Percentiles rank a stretch among this genome's conserved stretches.
Conservation (phyloP, 2,888 invertebrate species). For the Buathra laborator region DNA sequence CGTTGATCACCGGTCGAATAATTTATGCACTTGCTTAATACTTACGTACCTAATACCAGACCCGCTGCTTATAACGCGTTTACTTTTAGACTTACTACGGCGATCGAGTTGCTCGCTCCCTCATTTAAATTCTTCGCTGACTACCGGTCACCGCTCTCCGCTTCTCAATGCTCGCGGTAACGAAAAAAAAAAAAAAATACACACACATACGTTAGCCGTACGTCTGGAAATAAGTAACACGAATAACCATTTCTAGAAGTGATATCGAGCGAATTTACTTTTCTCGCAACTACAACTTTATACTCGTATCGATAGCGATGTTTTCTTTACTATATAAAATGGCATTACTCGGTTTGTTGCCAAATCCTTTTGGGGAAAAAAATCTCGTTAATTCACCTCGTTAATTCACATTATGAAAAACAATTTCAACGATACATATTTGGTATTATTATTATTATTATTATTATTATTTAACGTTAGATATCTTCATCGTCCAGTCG, state of each 20-base stretch:
- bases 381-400: conserved; percentile 46
- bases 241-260: conserved; percentile 50
- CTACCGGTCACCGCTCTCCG: conserved; percentile 50
- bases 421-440: conserved; percentile 7
- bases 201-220: background rate
- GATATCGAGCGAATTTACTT: conserved; percentile 31
- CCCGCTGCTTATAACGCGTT: background rate
- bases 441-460: conserved; percentile 22
- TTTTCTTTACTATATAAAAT: conserved; percentile 46
- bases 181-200: conserved; percentile 21
- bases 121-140: conserved; percentile 62
- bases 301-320: conserved; percentile 40
- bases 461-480: background rate
- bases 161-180: conserved; percentile 30
- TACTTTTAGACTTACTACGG: conserved; percentile 25
- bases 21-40: conserved; percentile 36
- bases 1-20: conserved; percentile 30
- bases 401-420: conserved; percentile 37
- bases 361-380: conserved; percentile 49
- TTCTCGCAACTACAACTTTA: conserved; percentile 45
- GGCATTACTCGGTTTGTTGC: conserved; percentile 55
- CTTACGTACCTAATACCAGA: background rate
- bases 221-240: conserved; percentile 38
- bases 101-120: conserved; percentile 10
- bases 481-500: conserved; percentile 40